These are phyloP conservation scores for Rhinella marina DNA, from an alignment of 2,797 vertebrate species.

Conservation along the genomic window DNA sequence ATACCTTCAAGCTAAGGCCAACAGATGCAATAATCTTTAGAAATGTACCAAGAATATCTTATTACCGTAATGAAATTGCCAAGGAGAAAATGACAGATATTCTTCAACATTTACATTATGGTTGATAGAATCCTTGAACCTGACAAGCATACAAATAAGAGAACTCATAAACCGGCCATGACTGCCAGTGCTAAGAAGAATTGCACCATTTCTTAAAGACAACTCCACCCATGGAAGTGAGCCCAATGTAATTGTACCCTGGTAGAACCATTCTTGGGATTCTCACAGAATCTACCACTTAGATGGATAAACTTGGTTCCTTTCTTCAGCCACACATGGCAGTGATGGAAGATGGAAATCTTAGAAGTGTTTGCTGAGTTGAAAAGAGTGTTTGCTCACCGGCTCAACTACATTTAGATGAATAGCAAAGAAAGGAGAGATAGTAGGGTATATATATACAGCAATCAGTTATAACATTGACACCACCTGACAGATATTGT, in stretches of 20 bases:
- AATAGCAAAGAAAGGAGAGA: no score
- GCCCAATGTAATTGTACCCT: neutral
- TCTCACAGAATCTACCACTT: no score
- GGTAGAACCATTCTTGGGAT: no score
- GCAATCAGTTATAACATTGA: no score
- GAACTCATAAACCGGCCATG: neutral
- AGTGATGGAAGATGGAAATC: no score
- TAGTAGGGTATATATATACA: no score
- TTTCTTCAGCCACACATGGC: no score
- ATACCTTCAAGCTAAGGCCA: constrained; percentile 57
- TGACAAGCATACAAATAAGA: constrained; percentile 43
- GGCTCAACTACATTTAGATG: no score
- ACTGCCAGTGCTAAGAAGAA: neutral
- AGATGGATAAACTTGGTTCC: no score
- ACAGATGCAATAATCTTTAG: constrained; percentile 54
- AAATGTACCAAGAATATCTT: constrained; percentile 52
- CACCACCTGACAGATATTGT: no score
- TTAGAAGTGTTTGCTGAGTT: no score
- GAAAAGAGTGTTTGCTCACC: no score
- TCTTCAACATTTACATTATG: constrained; percentile 56
- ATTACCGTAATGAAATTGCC: constrained; percentile 56
- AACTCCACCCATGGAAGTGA: neutral
- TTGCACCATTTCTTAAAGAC: neutral
- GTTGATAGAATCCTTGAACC: constrained; percentile 48
- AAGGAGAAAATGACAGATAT: constrained; percentile 57